A percentile compares a stretch with the other conserved stretches of the same genome.
These are phyloP conservation scores for Maconellicoccus hirsutus DNA, from an alignment of 1,140 invertebrate genomes.

Conservation along the genomic window DNA sequence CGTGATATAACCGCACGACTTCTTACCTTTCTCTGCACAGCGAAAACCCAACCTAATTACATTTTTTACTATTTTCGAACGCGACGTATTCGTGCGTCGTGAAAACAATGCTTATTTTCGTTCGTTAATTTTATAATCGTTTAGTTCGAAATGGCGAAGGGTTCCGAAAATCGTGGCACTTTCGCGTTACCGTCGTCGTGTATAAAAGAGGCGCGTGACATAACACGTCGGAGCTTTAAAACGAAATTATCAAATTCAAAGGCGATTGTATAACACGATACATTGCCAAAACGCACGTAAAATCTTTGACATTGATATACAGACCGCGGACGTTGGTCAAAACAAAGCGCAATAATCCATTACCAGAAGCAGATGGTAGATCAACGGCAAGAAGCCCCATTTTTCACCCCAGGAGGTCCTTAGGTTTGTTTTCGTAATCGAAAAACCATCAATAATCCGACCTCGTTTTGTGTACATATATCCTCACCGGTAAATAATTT, in stretches of 20 bases:
- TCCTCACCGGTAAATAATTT: too few species aligned
- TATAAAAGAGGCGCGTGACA: slow-evolving; percentile 1
- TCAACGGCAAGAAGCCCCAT: neutral
- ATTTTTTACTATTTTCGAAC: too few species aligned
- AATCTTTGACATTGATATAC: neutral
- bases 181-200: too few species aligned
- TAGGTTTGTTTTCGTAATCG: neutral
- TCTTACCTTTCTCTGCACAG: neutral
- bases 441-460: neutral
- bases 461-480: too few species aligned
- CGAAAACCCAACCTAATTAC: neutral
- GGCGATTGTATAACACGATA: neutral
- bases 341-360: neutral
- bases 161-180: neutral
- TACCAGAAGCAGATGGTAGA: neutral
- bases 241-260: neutral
- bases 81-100: neutral
- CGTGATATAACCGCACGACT: neutral
- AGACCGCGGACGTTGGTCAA: neutral
- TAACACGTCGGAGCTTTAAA: neutral
- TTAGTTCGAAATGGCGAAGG: neutral
- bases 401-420: neutral
- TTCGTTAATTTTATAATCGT: slow-evolving; percentile 5
- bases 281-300: neutral
- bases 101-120: neutral